These are phyloP conservation scores for Chydorus sphaericus DNA, from an alignment of 2,888 invertebrate genomes.

Conservation along the genomic window DNA sequence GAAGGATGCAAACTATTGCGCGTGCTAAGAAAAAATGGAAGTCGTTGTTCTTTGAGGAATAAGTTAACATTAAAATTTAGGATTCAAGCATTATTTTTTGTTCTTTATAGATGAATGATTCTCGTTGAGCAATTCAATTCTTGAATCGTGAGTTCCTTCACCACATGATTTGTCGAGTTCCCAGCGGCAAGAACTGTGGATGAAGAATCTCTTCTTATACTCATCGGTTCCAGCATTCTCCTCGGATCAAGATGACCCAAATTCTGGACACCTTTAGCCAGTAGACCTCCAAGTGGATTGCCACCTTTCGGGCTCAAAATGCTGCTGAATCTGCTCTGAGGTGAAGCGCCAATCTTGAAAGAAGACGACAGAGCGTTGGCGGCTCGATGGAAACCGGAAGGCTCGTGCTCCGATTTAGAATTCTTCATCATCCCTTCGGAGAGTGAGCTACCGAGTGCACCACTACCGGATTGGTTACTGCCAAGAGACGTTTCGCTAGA, in stretches of 20 bases:
- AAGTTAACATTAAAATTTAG: too few relatives aligned
- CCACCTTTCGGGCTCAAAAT: slow-evolving; percentile 43
- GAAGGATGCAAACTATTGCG: too few relatives aligned
- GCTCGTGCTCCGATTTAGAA: slow-evolving; percentile 33
- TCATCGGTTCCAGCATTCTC: slow-evolving; percentile 35
- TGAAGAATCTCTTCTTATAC: too few relatives aligned
- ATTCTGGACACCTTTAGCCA: slow-evolving; percentile 74
- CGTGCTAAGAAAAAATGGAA: too few relatives aligned
- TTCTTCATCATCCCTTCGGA: slow-evolving; percentile 17
- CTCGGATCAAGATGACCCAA: slow-evolving; percentile 74
- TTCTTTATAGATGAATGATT: too few relatives aligned
- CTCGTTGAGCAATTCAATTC: too few relatives aligned
- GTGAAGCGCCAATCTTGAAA: background rate
- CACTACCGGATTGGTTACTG: slow-evolving; percentile 17
- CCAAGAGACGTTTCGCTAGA: slow-evolving; percentile 37
- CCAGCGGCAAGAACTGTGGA: too few relatives aligned
- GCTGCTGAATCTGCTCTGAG: slow-evolving; percentile 43
- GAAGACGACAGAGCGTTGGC: too few relatives aligned
- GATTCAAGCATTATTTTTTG: too few relatives aligned
- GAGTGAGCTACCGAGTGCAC: slow-evolving; percentile 3
- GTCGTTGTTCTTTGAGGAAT: too few relatives aligned
- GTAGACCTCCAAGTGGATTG: slow-evolving; percentile 62
- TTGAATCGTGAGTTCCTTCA: too few relatives aligned
- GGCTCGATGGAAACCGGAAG: slow-evolving; percentile 29
- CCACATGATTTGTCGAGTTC: too few relatives aligned